Evolutionary conservation across 2,797 vertebrate genomes (phyloP).

Genomic region (Enteromius paludinosus): DNA sequence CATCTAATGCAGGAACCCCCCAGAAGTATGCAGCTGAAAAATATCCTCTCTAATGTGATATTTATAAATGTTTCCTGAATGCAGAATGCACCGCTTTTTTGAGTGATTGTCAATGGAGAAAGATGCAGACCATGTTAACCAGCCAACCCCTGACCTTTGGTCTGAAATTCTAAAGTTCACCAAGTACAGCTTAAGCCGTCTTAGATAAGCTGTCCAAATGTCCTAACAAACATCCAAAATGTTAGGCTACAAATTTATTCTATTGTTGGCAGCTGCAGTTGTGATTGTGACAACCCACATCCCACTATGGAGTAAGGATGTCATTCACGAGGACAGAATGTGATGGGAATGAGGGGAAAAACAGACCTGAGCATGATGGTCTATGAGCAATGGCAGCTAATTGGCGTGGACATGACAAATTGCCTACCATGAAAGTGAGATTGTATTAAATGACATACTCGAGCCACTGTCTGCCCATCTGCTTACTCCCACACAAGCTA

Average conservation of each 20-base stretch:
- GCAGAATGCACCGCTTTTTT: not conserved
- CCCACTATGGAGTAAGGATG: slow-evolving; percentile 54
- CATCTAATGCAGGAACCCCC: not conserved
- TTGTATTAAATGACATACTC: slow-evolving; percentile 72
- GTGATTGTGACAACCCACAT: not conserved
- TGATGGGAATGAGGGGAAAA: slow-evolving; percentile 64
- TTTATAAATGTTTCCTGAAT: not conserved
- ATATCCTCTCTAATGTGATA: not conserved
- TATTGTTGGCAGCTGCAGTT: not conserved
- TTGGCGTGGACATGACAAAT: slow-evolving; percentile 78
- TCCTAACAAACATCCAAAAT: not conserved
- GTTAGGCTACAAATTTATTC: not conserved
- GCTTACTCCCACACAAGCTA: slow-evolving; percentile 70
- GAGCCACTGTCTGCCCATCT: slow-evolving; percentile 69
- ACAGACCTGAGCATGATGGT: slow-evolving; percentile 69
- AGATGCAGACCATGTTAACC: not conserved
- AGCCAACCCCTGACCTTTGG: not conserved
- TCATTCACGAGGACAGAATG: slow-evolving; percentile 75
- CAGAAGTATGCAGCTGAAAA: not conserved
- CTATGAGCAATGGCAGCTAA: slow-evolving; percentile 76
- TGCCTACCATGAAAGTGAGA: slow-evolving; percentile 74
- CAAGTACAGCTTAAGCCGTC: not conserved
- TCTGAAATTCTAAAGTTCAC: not conserved
- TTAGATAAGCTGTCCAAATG: not conserved
- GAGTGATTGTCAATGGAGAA: not conserved